phyloP scores from a whole-genome alignment of 2,797 vertebrate species.

The Gambelia wislizenii region DNA sequence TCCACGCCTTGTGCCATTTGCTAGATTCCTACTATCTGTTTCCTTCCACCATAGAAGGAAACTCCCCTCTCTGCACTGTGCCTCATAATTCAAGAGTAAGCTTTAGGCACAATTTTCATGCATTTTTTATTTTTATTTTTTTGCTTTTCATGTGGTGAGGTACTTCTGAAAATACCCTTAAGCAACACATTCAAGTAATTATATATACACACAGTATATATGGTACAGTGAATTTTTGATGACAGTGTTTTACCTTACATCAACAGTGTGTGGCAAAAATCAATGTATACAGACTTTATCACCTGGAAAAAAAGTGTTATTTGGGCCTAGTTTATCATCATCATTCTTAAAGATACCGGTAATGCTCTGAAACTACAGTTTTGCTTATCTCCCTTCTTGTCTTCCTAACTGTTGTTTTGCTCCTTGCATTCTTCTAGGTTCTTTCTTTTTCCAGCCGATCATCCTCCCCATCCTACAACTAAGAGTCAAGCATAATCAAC shows the following conservation, averaged over 20 bases:
- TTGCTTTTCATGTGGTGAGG: neutral
- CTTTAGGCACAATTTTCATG: neutral
- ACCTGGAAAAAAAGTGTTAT: neutral
- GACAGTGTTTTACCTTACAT: neutral
- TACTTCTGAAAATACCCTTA: neutral
- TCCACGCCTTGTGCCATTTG: neutral
- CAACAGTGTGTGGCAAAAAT: neutral
- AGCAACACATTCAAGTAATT: too few species aligned
- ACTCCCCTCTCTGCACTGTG: neutral
- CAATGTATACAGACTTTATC: neutral
- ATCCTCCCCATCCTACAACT: constrained; percentile 17
- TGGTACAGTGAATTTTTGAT: neutral
- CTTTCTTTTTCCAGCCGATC: neutral
- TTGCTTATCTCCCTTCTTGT: neutral
- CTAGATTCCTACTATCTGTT: neutral
- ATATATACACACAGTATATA: neutral
- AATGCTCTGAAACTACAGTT: neutral
- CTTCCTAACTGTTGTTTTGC: neutral
- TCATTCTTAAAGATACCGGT: neutral
- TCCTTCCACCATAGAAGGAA: neutral
- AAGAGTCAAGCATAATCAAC: constrained; percentile 15
- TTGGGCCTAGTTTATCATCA: neutral
- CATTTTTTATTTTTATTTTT: neutral
- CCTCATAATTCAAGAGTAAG: neutral
- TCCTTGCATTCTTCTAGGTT: neutral